Percentiles rank a stretch among this genome's conserved stretches.
These are phyloP conservation scores for Chiloscyllium punctatum DNA, from an alignment of 2,797 vertebrate genomes.

Conservation along the genomic window DNA sequence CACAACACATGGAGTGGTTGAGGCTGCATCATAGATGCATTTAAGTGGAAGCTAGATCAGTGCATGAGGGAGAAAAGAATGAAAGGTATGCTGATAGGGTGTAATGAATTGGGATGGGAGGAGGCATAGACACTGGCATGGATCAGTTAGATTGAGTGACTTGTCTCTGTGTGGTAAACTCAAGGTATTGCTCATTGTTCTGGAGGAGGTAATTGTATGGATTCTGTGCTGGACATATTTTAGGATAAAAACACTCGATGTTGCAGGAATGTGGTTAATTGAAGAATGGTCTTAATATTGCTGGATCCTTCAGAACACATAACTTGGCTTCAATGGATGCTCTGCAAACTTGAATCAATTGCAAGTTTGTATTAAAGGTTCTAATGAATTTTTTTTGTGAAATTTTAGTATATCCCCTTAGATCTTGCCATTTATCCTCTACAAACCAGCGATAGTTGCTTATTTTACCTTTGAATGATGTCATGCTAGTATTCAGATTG, in stretches of 20 bases:
- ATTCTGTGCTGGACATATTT: background rate
- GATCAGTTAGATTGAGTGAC: background rate
- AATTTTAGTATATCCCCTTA: background rate
- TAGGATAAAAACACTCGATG: background rate
- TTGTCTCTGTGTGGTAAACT: background rate
- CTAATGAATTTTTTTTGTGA: background rate
- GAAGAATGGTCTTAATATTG: background rate
- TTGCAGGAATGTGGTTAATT: background rate
- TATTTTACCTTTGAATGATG: background rate
- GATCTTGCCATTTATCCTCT: background rate
- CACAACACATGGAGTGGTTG: too few species aligned
- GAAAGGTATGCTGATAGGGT: background rate
- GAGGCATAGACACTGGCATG: background rate
- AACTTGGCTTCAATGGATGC: background rate
- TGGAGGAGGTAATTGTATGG: background rate
- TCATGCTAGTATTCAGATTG: background rate
- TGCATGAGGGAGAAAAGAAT: too few species aligned
- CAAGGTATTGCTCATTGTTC: background rate
- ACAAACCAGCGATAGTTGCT: background rate
- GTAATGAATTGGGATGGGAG: background rate
- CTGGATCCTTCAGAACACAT: background rate
- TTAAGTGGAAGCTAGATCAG: too few species aligned
- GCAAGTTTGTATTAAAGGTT: background rate
- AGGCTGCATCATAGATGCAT: too few species aligned
- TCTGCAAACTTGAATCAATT: background rate